Percentiles rank a stretch among this genome's conserved stretches.
Evolutionary conservation across 2,113 vertebrate species (phyloP).

Genomic region (Hippocampus mohnikei): DNA sequence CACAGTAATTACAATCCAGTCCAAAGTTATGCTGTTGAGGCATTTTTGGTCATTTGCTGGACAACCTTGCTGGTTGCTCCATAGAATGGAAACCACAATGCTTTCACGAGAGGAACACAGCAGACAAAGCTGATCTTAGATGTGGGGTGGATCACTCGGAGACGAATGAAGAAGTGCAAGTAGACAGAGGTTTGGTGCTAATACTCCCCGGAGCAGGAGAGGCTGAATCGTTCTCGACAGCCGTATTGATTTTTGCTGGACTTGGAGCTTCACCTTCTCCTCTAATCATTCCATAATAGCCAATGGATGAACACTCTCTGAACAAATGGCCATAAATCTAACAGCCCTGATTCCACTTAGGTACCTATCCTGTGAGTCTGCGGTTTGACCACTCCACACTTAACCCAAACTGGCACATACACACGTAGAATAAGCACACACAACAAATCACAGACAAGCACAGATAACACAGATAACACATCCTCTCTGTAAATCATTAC

Average conservation of each 20-base stretch:
- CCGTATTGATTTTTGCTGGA: conserved; percentile 99
- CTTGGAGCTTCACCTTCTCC: conserved; percentile 99
- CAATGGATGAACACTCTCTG: conserved; percentile 99
- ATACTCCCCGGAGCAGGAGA: conserved; percentile 74
- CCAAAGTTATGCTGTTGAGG: conserved; percentile 8
- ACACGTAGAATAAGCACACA: conserved; percentile 26
- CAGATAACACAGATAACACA: conserved; percentile 17
- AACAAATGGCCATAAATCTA: conserved; percentile 98
- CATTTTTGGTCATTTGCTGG: conserved; percentile 42
- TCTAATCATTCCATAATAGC: conserved; percentile 99
- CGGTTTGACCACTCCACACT: conserved; percentile 58
- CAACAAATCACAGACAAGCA: conserved; percentile 24
- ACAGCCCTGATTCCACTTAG: conserved; percentile 79
- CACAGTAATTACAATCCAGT: conserved; percentile 6
- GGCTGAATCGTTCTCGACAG: conserved; percentile 98
- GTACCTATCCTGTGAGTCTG: conserved; percentile 76
- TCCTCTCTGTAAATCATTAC: conserved; percentile 14
- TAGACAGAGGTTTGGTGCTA: conserved; percentile 79
- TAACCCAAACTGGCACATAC: conserved; percentile 74
- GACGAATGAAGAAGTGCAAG: conserved; percentile 76
- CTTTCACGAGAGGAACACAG: conserved; percentile 50
- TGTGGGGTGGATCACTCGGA: conserved; percentile 78
- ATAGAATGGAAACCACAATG: conserved; percentile 22
- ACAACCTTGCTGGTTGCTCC: conserved; percentile 33
- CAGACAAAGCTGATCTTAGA: conserved; percentile 71